Base-by-base conservation (phyloP, 2,797 vertebrate species). In the Microcaecilia unicolor region DNA sequence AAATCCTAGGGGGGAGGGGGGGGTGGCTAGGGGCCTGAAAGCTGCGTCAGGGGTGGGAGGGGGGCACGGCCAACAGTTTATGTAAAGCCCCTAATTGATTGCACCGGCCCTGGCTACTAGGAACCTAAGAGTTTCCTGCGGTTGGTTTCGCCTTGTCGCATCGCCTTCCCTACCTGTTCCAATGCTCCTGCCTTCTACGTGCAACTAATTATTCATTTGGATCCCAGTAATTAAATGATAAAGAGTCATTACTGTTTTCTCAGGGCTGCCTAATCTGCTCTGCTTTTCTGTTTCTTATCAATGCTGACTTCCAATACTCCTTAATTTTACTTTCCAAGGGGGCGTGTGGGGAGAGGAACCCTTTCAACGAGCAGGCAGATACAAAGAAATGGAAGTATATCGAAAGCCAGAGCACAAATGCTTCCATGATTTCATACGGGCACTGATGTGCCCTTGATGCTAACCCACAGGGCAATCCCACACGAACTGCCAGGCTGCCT, bases 401-500 rank as follows among this genome's bases (percentile, higher is more conserved):
- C 14, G 12, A 21, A 10, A 10, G 27, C 18, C 28, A 55, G 30
- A 14, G 32, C 19, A 34, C 33, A 9, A 22, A 23, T 41, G 23
- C 27, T 54, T 58, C 35, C 26, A 8, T 5, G 39, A 40, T 19
- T 45, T 42, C 7, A 9, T 44, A 42, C 27, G 55, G 80, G 84
- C 69, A 34, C 74, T 67, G 7, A 62, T 73, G 62, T 51, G 75
- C 80, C 81, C 74, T 63, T 41, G 17, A 51, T 39, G 62, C 57
- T 51, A 58, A 56, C 55, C 60, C 56, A 22, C 26, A 28, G 64
- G 48, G 58, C 37, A 23, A n/a, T 55, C 64, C 68, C 72, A 62
- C 60, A 70, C 70, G 55, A 39, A 77, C 58, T 68, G 70, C 81
- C 31, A 70, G 67, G 41, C 81, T 75, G 71, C 76, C 82, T 73